Conservation (phyloP, 2,888 invertebrate genomes). For the Heliconius sara region DNA sequence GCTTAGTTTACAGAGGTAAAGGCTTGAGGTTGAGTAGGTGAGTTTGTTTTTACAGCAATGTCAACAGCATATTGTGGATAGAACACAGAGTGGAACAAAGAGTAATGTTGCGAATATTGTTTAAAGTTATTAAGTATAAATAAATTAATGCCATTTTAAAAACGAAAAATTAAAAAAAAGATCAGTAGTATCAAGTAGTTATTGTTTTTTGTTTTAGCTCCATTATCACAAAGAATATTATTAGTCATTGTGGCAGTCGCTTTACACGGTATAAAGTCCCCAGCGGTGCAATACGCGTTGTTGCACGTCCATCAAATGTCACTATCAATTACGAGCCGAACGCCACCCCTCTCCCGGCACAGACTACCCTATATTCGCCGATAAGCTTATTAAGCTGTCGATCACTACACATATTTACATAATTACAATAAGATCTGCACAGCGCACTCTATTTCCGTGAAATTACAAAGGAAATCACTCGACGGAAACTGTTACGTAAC, state of each 20-base stretch:
- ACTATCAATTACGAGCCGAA: constrained; percentile 76
- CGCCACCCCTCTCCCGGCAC: constrained; percentile 55
- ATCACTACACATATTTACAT: constrained; percentile 52
- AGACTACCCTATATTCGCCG: constrained; percentile 50
- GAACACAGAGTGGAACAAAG: constrained; percentile 41
- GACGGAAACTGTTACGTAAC: constrained; percentile 40
- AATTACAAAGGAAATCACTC: constrained; percentile 33
- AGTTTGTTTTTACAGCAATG: constrained; percentile 76
- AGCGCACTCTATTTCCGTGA: constrained; percentile 33
- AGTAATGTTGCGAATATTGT: constrained; percentile 53
- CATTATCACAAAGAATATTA: constrained; percentile 4
- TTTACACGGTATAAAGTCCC: constrained; percentile 56
- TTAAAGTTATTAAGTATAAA: constrained; percentile 45
- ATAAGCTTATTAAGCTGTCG: constrained; percentile 66
- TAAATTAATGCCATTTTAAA: neutral
- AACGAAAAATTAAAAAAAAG: neutral
- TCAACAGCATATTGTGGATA: constrained; percentile 67
- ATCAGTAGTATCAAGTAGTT: neutral
- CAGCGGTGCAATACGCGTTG: constrained; percentile 66
- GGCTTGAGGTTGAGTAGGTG: constrained; percentile 69
- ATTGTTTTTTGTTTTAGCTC: neutral
- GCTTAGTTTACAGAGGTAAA: constrained; percentile 78
- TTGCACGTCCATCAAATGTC: constrained; percentile 78
- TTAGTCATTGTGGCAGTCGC: neutral
- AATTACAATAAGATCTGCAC: constrained; percentile 38